Conservation (phyloP, 2,888 invertebrate species). For the Melinaea menophilus region DNA sequence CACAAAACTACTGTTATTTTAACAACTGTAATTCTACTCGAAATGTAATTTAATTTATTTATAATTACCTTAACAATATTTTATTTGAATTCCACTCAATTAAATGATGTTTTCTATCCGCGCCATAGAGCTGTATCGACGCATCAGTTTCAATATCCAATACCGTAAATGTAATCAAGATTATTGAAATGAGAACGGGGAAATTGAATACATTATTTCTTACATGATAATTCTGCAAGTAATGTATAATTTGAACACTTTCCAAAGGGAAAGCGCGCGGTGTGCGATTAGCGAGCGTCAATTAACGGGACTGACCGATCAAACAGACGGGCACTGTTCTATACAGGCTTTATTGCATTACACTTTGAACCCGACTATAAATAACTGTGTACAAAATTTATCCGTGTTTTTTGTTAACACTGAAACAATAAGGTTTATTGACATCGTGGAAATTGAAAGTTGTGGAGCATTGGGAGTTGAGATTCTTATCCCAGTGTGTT, state of each 20-base stretch:
- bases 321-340: slow-evolving; percentile 35
- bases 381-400: slow-evolving; percentile 18
- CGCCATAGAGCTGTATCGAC: too few relatives aligned
- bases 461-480: background rate
- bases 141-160: too few relatives aligned
- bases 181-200: background rate
- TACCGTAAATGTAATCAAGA: too few relatives aligned
- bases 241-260: slow-evolving; percentile 47
- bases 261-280: slow-evolving; percentile 70
- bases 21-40: too few relatives aligned
- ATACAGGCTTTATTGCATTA: slow-evolving; percentile 25
- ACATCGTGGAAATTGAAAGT: slow-evolving; percentile 11
- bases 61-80: too few relatives aligned
- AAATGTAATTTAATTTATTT: too few relatives aligned
- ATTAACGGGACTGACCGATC: slow-evolving; percentile 64
- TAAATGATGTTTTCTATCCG: too few relatives aligned
- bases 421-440: slow-evolving; percentile 12
- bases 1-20: too few relatives aligned
- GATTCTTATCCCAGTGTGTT: too few relatives aligned
- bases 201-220: slow-evolving; percentile 1
- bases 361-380: slow-evolving; percentile 24
- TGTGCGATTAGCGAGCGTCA: slow-evolving; percentile 64
- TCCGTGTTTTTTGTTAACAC: slow-evolving; percentile 12
- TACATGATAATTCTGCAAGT: slow-evolving; percentile 18
- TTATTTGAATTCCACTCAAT: too few relatives aligned